Evolutionary conservation across 1,140 invertebrate genomes (phyloP).

Genomic region (Lucilia sericata): DNA sequence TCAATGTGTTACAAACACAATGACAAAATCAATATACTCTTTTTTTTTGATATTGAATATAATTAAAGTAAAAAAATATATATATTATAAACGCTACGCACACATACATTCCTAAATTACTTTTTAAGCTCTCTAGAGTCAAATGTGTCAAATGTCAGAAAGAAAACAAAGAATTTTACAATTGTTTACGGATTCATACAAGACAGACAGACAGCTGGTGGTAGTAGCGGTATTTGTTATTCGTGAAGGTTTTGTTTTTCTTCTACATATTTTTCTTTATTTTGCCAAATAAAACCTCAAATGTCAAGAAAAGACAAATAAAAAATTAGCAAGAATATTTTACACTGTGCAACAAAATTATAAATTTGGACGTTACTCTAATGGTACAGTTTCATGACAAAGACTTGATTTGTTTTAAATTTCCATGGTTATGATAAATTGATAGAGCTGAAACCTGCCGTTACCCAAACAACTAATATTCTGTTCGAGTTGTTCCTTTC

Average conservation of each 20-base stretch:
- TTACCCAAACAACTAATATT: too few species aligned
- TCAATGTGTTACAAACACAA: too few species aligned
- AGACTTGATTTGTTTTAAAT: too few species aligned
- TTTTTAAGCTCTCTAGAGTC: not conserved
- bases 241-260: not conserved
- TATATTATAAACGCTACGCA: not conserved
- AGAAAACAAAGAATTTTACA: too few species aligned
- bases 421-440: too few species aligned
- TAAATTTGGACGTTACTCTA: too few species aligned
- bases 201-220: not conserved
- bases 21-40: too few species aligned
- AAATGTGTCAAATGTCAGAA: not conserved
- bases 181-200: too few species aligned
- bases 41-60: too few species aligned
- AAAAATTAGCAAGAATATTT: not conserved
- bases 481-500: too few species aligned
- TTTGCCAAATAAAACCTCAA: constrained; percentile 11
- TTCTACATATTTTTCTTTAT: not conserved
- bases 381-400: too few species aligned
- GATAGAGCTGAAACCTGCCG: too few species aligned
- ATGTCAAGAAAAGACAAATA: not conserved
- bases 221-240: not conserved
- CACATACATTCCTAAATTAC: not conserved
- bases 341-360: not conserved
- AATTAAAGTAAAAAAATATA: not conserved